These are phyloP conservation scores for Saccopteryx bilineata DNA, from an alignment of 2,113 vertebrate genomes.

Conservation along the genomic window DNA sequence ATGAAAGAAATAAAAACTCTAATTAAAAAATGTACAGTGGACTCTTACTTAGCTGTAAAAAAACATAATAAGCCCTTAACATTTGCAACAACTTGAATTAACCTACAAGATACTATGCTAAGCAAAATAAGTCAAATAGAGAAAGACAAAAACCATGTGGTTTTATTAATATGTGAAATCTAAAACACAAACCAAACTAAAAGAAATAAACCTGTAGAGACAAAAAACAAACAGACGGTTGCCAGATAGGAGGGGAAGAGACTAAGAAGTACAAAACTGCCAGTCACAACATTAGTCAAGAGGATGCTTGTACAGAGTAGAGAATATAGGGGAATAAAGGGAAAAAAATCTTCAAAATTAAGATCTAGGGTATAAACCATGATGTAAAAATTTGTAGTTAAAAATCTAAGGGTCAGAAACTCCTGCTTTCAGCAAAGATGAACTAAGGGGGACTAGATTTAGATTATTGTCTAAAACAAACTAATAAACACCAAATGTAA, in stretches of 20 bases:
- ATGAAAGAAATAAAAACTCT: too few relatives aligned
- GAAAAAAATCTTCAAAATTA: background rate
- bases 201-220: background rate
- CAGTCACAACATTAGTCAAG: background rate
- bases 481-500: background rate
- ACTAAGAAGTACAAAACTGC: background rate
- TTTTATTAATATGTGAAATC: too few relatives aligned
- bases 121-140: too few relatives aligned
- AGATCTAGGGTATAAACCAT: fast-evolving
- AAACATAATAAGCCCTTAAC: too few relatives aligned
- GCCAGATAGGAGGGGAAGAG: background rate
- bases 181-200: background rate
- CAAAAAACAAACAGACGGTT: background rate
- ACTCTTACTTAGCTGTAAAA: too few relatives aligned
- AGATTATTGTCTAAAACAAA: background rate
- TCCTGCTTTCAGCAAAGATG: background rate
- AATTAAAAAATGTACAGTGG: too few relatives aligned
- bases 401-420: background rate
- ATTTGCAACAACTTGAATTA: too few relatives aligned
- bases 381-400: background rate
- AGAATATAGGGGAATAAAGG: background rate
- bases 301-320: background rate
- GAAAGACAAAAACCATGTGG: too few relatives aligned
- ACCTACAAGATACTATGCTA: too few relatives aligned
- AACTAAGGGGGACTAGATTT: background rate